Evolutionary conservation across 2,888 invertebrate genomes (phyloP), one percentile per base, ranked within the genome.

Genomic region (Standfussiana lucernea): DNA sequence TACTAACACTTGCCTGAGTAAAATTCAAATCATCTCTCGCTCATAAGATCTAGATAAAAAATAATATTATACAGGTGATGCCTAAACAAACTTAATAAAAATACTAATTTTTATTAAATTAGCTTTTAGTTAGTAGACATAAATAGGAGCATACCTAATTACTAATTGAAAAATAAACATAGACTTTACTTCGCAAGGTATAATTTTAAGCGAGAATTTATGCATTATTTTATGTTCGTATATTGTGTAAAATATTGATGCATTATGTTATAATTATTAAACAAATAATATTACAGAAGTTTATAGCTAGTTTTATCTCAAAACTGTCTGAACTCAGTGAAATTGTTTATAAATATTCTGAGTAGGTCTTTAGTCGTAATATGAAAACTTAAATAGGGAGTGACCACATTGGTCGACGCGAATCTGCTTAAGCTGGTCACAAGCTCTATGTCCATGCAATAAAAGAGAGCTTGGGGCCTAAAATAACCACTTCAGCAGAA

Each of bases 1-100:
- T 40, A 28, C 62, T 21, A 40, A 24, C 45, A 80, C 8, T 80
- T 53, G 32, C 32, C 32, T 24, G 50, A 45, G 37, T 35, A 50
- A 65, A 74, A 18, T 11, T 35, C 7, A 24, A 65, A 35, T n/a
- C 18, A 45, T n/a, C 4, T 11, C 7, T 28, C n/a, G n/a, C n/a
- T 7, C 24, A 47, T 28, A 56, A 45, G 21, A 40, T 15, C 42
- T 32, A 28, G 28, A 42, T 75, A 68, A 40, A 24, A n/a, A n/a
- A n/a, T n/a, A 45, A 61, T 40, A 64, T 62, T 28, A 35, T 35
- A 75, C 42, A 53, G 61, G 32, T 62, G 42, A 24, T 75, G 61
- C n/a, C 15, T 65, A 80, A 80, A 80, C n/a, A 80, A 50, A 73
- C 13, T 47, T 59, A 32, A 61, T 66, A 59, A 80, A 78, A 75